These are phyloP conservation scores for Neogobius melanostomus DNA, from an alignment of 2,113 vertebrate species.

Conservation along the genomic window DNA sequence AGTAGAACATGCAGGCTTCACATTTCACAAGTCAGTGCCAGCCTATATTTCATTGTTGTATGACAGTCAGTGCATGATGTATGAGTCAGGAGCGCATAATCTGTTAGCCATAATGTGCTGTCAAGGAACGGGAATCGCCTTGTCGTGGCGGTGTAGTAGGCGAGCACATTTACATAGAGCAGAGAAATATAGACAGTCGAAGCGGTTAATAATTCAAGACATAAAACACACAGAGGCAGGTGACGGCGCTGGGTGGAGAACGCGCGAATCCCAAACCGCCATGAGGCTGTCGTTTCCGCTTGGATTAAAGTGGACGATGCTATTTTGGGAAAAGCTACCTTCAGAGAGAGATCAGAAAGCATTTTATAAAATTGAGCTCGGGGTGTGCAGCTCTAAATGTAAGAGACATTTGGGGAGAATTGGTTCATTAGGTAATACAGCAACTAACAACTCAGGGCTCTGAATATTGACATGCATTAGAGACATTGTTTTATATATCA, in stretches of 20 bases:
- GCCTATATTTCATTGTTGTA: slow-evolving; percentile 46
- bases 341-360: slow-evolving; percentile 16
- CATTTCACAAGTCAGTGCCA: slow-evolving; percentile 7
- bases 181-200: neutral
- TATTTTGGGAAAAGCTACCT: slow-evolving; percentile 50
- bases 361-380: slow-evolving; percentile 12
- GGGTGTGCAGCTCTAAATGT: neutral
- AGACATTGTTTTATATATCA: no score
- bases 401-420: neutral
- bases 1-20: slow-evolving; percentile 4
- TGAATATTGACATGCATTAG: no score
- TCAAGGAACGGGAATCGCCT: slow-evolving; percentile 32
- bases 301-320: slow-evolving; percentile 44
- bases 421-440: no score
- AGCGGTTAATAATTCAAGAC: slow-evolving; percentile 2
- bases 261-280: slow-evolving; percentile 33
- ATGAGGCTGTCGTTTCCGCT: slow-evolving; percentile 43
- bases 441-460: no score
- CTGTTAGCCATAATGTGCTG: slow-evolving; percentile 25
- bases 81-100: slow-evolving; percentile 32
- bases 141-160: slow-evolving; percentile 11
- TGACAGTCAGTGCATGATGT: slow-evolving; percentile 34
- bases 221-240: slow-evolving; percentile 29
- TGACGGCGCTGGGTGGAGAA: slow-evolving; percentile 30
- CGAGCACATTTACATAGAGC: neutral